Evolutionary conservation across 2,797 vertebrate genomes (phyloP), one percentile per base, ranked within the genome.

Genomic region (Halcyon chelicuti): DNA sequence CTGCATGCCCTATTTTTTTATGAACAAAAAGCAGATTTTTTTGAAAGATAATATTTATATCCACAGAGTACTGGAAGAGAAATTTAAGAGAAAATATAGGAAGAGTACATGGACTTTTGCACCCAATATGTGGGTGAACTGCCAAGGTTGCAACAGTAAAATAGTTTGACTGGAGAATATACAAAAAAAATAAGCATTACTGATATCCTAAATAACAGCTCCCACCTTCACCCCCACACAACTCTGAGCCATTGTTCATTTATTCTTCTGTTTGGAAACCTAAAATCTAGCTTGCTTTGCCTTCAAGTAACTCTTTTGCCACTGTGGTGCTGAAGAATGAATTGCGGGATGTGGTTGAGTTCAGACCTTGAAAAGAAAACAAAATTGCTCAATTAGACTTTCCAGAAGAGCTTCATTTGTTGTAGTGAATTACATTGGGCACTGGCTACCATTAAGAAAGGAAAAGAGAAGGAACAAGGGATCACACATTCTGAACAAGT

Each of bases 311-410:
- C 49, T 79, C 22, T 76, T 87, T 86, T 94, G 58, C 73, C 78
- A 68, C 95, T 91, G 66, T 6, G 11, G 47, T 67, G 44, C 84
- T 85, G 84, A 87, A 93, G 90, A 96, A 90, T 68, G 65, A 37
- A 52, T 92, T 97, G 75, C 40, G 29, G 42, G 93, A 80, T 92
- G 67, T 80, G 73, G 81, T 57, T 79, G 81, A 96, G 93, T 96
- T 96, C 61, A 90, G 68, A 79, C 82, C 85, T 96, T 96, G 40
- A 78, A 96, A 96, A 91, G 86, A 96, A 97, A 97, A 90, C 83
- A 93, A 94, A 98, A 96, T 96, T 93, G 83, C 70, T 97, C 96
- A 96, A 46, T 97, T 97, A 97, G 71, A 92, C 83, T 79, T 67
- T 88, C 67, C 73, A 92, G 91, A 97, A 96, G 89, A 81, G 76